Base-by-base conservation (phyloP, 2,888 invertebrate species). In the Theretra japonica region DNA sequence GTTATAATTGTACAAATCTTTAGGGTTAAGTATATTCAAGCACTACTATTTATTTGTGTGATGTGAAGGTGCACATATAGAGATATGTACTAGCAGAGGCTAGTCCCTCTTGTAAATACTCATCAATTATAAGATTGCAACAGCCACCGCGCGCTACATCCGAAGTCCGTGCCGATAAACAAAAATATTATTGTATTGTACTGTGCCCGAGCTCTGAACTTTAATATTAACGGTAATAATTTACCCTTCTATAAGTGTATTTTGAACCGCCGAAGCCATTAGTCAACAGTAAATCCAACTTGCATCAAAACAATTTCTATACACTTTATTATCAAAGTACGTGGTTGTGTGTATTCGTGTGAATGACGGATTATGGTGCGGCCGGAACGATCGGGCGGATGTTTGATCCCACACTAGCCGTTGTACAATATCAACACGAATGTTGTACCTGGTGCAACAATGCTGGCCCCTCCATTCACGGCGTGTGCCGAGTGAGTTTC, bases 381-480 rank as follows among this genome's bases (percentile, higher is more conserved):
- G 41, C 7, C 17, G 23, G 65, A 21, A 53, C 53, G 19, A 53
- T 15, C 15, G 23, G 65, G 23, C 65, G 41, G 65, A 65, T 48
- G 65, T 65, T 65, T 25, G 17, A 23, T 48, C 21, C 41, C 48
- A 17, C 41, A 48, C 21, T 65, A 21, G 65, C 41, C 15, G 23
- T 17, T 23, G 15, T 33, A 23, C 65, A 23, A 48, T 65, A 25
- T 65, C 23, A 65, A 65, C 65, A 65, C 15, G 17, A 65, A 21
- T 23, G 15, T 65, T 23, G 65, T 65, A 23, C 41, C 65, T 65
- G 65, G 19, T 70, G 30, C 56, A 53, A 65, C 56, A 50, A 25
- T 28, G 65, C 41, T 59, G 70, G 56, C 53, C 58, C 59, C 59
- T 70, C 71, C 73, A 73, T 71, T 71, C 71, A 69, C 71, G 30